These are phyloP conservation scores for Poecilia gillii DNA, from an alignment of 2,797 vertebrate species.

Conservation along the genomic window DNA sequence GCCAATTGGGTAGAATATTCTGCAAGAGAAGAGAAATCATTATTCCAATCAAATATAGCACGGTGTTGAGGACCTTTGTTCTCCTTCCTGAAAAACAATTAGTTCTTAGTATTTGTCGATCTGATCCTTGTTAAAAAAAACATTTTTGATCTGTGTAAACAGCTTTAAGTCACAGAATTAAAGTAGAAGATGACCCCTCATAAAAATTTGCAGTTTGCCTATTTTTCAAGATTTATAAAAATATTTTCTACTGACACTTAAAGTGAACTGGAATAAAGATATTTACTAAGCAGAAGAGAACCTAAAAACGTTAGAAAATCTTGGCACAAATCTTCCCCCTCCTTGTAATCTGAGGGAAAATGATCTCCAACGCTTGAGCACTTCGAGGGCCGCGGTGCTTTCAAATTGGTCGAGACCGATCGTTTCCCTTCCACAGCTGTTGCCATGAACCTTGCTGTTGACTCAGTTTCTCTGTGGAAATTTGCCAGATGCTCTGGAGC, in stretches of 20 bases:
- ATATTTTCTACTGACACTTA: neutral
- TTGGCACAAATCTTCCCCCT: constrained; percentile 5
- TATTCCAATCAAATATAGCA: neutral
- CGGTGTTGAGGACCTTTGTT: neutral
- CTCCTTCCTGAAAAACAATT: neutral
- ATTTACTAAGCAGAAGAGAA: constrained; percentile 2
- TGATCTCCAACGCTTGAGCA: constrained; percentile 6
- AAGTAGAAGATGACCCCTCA: constrained; percentile 14
- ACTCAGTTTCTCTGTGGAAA: constrained; percentile 73
- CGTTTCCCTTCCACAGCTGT: constrained; percentile 62
- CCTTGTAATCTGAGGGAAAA: neutral
- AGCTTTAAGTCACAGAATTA: constrained; percentile 27
- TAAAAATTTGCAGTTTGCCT: neutral
- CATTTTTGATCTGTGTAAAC: constrained; percentile 45
- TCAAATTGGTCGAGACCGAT: constrained; percentile 38
- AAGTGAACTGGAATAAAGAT: neutral
- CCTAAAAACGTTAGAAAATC: neutral
- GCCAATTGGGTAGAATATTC: neutral
- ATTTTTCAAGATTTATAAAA: neutral
- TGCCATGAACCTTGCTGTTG: constrained; percentile 56
- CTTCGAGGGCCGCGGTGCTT: constrained; percentile 22
- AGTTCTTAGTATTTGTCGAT: neutral
- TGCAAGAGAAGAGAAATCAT: neutral
- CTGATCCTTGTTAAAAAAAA: neutral
- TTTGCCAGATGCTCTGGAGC: constrained; percentile 73